Percentiles rank a stretch among this genome's conserved stretches.
Evolutionary conservation across 2,888 invertebrate genomes (phyloP).

Genomic region (Balanococcus diminutus): DNA sequence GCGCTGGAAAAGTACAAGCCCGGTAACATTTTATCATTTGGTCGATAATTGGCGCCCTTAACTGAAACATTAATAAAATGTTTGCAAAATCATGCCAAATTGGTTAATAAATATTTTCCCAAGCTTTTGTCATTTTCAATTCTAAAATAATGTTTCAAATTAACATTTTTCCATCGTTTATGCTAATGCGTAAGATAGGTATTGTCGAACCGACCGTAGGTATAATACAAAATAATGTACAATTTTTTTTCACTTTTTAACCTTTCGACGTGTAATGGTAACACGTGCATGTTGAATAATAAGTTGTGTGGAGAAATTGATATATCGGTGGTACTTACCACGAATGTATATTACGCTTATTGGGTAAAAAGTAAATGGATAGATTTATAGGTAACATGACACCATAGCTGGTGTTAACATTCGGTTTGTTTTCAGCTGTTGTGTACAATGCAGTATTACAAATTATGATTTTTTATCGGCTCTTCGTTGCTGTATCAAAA

Average conservation of each 20-base stretch:
- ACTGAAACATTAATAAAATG: constrained; percentile 41
- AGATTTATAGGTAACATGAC: not conserved
- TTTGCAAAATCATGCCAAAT: constrained; percentile 27
- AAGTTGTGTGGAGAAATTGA: not conserved
- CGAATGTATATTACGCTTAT: not conserved
- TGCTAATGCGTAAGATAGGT: not conserved
- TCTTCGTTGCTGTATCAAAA: too few relatives aligned
- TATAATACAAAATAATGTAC: not conserved
- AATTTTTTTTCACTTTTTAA: not conserved
- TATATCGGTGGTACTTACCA: not conserved
- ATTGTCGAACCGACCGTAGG: not conserved
- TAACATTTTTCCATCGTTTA: not conserved
- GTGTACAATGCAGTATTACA: too few relatives aligned
- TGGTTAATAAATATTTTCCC: constrained; percentile 30
- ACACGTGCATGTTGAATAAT: not conserved
- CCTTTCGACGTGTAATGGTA: not conserved
- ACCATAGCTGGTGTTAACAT: not conserved
- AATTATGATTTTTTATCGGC: too few relatives aligned
- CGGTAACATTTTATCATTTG: constrained; percentile 38
- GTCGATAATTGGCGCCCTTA: constrained; percentile 42
- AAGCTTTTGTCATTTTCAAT: constrained; percentile 13
- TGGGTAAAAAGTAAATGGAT: not conserved
- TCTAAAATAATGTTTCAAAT: constrained; percentile 1
- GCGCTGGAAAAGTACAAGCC: not conserved
- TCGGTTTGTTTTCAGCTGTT: not conserved